phyloP scores from a whole-genome alignment of 2,113 vertebrate species.

The Amblyornis subalaris region DNA sequence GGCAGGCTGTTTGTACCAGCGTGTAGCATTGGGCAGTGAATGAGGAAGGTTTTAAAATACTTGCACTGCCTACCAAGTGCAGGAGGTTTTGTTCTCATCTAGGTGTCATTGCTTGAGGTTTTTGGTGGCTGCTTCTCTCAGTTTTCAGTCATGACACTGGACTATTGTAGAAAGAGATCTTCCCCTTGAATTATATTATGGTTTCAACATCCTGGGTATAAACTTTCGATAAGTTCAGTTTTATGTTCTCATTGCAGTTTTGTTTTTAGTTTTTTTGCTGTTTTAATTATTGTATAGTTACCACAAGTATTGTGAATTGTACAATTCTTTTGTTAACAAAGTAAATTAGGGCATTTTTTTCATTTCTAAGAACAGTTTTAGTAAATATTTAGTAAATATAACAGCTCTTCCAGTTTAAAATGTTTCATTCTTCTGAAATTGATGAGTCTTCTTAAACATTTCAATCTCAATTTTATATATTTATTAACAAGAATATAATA shows the following conservation, averaged over 20 bases:
- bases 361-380: neutral
- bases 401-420: neutral
- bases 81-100: neutral
- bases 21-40: neutral
- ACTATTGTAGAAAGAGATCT: neutral
- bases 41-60: neutral
- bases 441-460: neutral
- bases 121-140: neutral
- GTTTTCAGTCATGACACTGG: neutral
- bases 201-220: neutral
- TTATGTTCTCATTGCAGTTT: neutral
- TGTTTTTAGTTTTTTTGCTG: neutral
- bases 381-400: neutral
- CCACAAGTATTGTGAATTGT: neutral
- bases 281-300: neutral
- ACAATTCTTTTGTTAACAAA: neutral
- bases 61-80: neutral
- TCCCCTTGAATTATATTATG: neutral
- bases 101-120: neutral
- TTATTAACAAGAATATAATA: neutral
- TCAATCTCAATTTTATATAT: neutral
- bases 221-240: neutral
- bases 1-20: neutral
- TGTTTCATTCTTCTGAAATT: neutral
- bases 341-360: neutral